Conservation (phyloP, 1,140 invertebrate genomes). For the Delia radicum region DNA sequence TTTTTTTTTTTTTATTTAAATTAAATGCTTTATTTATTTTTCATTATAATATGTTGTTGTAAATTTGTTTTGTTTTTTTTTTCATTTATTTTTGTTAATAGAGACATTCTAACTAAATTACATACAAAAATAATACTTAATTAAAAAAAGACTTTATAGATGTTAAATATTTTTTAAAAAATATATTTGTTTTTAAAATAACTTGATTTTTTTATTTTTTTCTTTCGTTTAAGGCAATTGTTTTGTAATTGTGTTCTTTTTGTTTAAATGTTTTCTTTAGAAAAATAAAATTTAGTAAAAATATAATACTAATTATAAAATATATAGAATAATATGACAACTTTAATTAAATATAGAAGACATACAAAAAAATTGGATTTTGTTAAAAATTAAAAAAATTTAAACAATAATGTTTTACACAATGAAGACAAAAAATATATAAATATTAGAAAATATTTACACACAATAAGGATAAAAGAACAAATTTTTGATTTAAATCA, state of each 20-base stretch:
- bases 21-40: background rate
- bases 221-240: background rate
- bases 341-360: slow-evolving; percentile 17
- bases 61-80: background rate
- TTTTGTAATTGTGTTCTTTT: background rate
- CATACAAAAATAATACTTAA: slow-evolving; percentile 5
- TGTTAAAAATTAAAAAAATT: too few relatives aligned
- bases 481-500: too few relatives aligned
- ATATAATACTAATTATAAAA: background rate
- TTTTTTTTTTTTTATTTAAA: background rate
- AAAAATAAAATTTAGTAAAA: background rate
- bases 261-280: background rate
- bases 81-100: background rate
- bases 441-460: too few relatives aligned
- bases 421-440: background rate
- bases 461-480: too few relatives aligned
- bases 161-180: background rate
- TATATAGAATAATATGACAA: slow-evolving; percentile 14
- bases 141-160: background rate
- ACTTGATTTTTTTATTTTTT: background rate
- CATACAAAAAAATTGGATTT: background rate
- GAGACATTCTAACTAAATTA: background rate
- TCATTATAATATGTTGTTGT: background rate
- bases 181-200: background rate
- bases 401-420: background rate